A percentile compares a stretch with the other conserved stretches of the same genome.
phyloP scores from a whole-genome alignment of 2,113 vertebrate genomes.

The Zootoca vivipara region DNA sequence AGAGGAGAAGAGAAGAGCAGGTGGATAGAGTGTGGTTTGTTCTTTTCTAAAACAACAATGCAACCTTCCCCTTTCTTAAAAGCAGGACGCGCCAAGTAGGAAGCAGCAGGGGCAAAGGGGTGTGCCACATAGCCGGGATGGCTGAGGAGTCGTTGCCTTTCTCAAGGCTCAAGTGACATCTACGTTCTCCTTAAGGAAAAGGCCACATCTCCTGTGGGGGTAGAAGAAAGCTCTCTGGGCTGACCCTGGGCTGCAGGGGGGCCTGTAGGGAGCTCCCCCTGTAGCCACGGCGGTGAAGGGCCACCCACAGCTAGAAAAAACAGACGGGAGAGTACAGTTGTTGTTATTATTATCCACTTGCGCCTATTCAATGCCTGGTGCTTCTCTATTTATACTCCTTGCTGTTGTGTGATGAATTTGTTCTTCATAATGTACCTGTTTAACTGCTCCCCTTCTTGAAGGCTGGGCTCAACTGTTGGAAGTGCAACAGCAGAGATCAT shows the following conservation, averaged over 20 bases:
- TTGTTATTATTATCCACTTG: too few species aligned
- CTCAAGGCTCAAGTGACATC: conserved; percentile 29
- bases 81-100: conserved; percentile 18
- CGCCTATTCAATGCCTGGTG: background rate
- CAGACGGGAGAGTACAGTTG: too few species aligned
- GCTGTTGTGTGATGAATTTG: too few species aligned
- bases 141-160: background rate
- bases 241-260: background rate
- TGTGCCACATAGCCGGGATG: background rate
- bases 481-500: too few species aligned
- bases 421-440: too few species aligned
- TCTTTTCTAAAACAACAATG: background rate
- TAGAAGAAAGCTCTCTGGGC: background rate
- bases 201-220: background rate
- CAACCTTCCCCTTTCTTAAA: background rate
- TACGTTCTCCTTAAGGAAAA: conserved; percentile 26
- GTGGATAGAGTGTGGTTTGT: background rate
- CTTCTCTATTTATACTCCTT: too few species aligned
- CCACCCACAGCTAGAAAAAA: background rate
- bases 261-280: background rate
- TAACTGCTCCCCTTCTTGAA: too few species aligned
- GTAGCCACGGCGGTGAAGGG: background rate
- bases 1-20: background rate
- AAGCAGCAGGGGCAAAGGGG: background rate
- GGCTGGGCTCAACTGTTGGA: too few species aligned